A percentile compares a stretch with the other conserved stretches of the same genome.
Evolutionary conservation across 35 echinoderm and acorn worm genomes (phyloP).

Genomic region (Apostichopus japonicus): DNA sequence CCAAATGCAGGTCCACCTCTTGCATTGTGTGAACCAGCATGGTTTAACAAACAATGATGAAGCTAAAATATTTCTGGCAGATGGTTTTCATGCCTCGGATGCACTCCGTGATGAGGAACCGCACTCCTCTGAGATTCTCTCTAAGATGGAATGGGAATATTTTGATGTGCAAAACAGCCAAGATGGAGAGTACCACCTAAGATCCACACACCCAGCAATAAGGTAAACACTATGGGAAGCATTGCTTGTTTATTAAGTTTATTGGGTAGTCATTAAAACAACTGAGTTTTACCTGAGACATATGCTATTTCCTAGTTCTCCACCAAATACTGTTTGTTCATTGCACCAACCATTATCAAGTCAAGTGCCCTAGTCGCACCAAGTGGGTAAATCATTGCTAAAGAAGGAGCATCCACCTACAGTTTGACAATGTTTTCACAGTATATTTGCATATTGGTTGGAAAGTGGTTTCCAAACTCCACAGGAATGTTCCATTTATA

Average conservation of each 20-base stretch:
- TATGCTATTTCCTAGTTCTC: no score
- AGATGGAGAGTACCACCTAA: background rate
- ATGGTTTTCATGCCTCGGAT: slow-evolving; percentile 9
- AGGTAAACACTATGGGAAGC: background rate
- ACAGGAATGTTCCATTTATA: no score
- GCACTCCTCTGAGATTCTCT: slow-evolving; percentile 9
- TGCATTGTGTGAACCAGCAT: background rate
- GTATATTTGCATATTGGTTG: no score
- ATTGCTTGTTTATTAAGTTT: background rate
- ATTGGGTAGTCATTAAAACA: no score
- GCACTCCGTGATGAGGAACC: background rate
- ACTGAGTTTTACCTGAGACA: no score
- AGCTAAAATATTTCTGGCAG: background rate
- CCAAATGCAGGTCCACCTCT: background rate
- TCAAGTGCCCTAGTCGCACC: no score
- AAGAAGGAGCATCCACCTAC: no score
- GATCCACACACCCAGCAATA: slow-evolving; percentile 3
- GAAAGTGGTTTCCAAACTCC: no score
- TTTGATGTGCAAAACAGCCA: background rate
- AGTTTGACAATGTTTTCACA: no score
- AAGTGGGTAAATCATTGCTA: no score
- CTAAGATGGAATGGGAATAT: slow-evolving; percentile 33
- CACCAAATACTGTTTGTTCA: no score
- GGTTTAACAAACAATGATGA: background rate
- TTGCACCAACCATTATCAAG: no score